Conservation (phyloP, 2,797 vertebrate genomes). For the Arrhamphus sclerolepis region DNA sequence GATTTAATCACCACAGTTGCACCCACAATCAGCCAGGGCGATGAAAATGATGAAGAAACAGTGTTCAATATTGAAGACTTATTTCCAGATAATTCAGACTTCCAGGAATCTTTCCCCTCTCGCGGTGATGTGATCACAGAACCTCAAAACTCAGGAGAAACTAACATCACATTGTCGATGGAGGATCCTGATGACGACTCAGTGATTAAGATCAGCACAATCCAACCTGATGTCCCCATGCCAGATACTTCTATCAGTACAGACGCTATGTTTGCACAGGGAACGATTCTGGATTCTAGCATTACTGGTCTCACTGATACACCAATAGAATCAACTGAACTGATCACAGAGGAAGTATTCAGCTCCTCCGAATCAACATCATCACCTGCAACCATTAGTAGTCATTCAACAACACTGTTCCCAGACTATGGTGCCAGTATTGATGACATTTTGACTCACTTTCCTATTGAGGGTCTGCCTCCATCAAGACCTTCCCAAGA, state of each 20-base stretch:
- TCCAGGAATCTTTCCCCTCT: constrained; percentile 16
- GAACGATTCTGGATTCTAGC: constrained; percentile 56
- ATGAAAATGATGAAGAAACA: constrained; percentile 31
- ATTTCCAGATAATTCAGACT: background rate
- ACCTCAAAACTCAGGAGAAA: constrained; percentile 14
- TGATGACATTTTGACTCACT: constrained; percentile 11
- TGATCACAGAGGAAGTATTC: constrained; percentile 28
- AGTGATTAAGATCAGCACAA: constrained; percentile 72
- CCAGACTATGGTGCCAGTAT: constrained; percentile 25
- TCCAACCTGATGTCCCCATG: constrained; percentile 70
- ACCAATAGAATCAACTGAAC: constrained; percentile 43
- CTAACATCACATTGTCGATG: background rate
- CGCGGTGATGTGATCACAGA: constrained; percentile 59
- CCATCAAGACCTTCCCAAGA: constrained; percentile 12
- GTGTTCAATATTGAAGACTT: constrained; percentile 58
- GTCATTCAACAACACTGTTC: constrained; percentile 32
- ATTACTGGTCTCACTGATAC: constrained; percentile 43
- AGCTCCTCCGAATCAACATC: constrained; percentile 37
- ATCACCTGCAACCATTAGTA: constrained; percentile 2
- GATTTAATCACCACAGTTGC: constrained; percentile 58
- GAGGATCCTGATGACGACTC: constrained; percentile 65
- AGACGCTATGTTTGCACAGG: constrained; percentile 63
- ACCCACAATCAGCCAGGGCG: constrained; percentile 57
- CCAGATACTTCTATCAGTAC: constrained; percentile 64
- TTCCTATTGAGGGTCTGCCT: constrained; percentile 45